Evolutionary conservation across 2,113 vertebrate genomes (phyloP), one percentile per base, ranked within the genome.

Genomic region (Morone saxatilis): DNA sequence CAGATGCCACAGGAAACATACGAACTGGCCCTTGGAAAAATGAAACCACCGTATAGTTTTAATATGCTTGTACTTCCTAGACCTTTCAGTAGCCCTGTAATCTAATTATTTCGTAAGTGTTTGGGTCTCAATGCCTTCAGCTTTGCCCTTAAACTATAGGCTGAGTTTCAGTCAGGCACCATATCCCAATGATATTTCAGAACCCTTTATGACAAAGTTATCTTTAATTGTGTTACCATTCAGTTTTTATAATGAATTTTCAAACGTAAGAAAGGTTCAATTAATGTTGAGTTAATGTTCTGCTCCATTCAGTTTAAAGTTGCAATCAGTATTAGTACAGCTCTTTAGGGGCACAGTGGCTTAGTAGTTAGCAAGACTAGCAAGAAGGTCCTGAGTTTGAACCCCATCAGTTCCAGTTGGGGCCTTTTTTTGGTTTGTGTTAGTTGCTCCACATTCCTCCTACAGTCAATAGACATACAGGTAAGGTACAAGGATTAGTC

Each of bases 11-110:
- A 10, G 97, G 97, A 90, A 99, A 97, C 92, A 97, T 99, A 93
- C 96, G 98, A 90, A 99, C 98, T 4, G 98, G 98, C 53, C 98
- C 97, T 70, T 99, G 98, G 98, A 98, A 94, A 91, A 99, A 99
- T 25, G 98, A 99, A 96, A 99, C 98, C 85, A 98, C 97, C 7
- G 98, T 99, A 94, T 99, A 98, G 95, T 91, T 78, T 84, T 81
- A 60, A 43, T 57, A 47, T 31, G 7, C 54, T 83, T 83, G 31
- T 69, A 71, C 17, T 53, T 78, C 60, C 3, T 54, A 90, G 73
- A 81, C 75, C 79, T 71, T 74, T 80, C 78, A 89, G 75, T 54
- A 83, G 19, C 45, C 36, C 73, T 80, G 22, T 59, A 73, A 66
- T 68, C 51, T 45, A 83, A 78, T 80, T 78, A 60, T 79, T 80